Percentiles rank a stretch among this genome's conserved stretches.
Evolutionary conservation across 2,888 invertebrate species (phyloP).

Genomic region (Drosophila ustulata): DNA sequence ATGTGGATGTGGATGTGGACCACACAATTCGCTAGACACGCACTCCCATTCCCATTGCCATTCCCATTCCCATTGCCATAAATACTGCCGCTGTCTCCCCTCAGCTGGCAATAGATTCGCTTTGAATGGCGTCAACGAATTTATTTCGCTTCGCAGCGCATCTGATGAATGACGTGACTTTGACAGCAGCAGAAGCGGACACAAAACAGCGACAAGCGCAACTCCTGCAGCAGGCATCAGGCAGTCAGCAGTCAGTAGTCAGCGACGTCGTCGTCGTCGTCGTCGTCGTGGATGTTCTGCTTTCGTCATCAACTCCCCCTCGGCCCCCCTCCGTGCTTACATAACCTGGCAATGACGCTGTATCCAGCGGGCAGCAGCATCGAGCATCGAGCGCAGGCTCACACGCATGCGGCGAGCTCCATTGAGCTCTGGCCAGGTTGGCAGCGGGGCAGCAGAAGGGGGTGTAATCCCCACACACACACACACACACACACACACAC

Average conservation of each 20-base stretch:
- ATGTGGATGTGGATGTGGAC: conserved; percentile 27
- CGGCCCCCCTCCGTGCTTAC: conserved; percentile 55
- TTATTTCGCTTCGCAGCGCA: conserved; percentile 70
- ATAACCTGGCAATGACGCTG: conserved; percentile 63
- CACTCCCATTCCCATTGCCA: no score
- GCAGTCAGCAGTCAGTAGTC: conserved; percentile 50
- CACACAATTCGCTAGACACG: conserved; percentile 29
- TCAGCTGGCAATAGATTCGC: conserved; percentile 44
- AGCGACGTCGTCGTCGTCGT: conserved; percentile 17
- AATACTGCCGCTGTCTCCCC: conserved; percentile 3
- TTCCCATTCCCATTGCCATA: not conserved
- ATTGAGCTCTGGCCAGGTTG: conserved; percentile 37
- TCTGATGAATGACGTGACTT: conserved; percentile 74
- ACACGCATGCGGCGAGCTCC: conserved; percentile 60
- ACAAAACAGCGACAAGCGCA: conserved; percentile 14
- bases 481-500: no score
- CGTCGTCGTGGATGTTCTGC: conserved; percentile 20
- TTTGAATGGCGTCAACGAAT: conserved; percentile 69
- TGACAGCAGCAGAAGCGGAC: conserved; percentile 35
- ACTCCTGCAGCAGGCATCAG: conserved; percentile 50
- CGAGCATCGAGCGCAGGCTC: conserved; percentile 40
- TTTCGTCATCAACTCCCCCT: conserved; percentile 42
- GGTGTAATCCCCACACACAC: not conserved
- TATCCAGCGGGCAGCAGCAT: not conserved
- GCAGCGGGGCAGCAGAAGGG: not conserved